Conservation (phyloP, 53 echinoderm and acorn worm species). For the Apostichopus leukothele region DNA sequence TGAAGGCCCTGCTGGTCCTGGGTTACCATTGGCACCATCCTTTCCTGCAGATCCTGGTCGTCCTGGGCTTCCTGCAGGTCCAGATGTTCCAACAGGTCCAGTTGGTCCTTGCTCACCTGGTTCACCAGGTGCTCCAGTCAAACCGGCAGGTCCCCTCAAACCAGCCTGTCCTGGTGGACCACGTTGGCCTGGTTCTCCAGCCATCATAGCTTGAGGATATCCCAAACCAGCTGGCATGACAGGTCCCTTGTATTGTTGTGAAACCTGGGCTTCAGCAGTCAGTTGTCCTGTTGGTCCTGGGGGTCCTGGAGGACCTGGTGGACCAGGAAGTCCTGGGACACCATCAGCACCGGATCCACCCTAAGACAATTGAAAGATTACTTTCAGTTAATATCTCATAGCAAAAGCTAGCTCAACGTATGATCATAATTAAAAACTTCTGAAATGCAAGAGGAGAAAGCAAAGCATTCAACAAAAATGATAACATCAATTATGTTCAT, state of each 20-base stretch:
- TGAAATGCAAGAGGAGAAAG: too few species aligned
- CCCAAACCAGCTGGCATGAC: constrained; percentile 39
- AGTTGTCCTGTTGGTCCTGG: constrained; percentile 83
- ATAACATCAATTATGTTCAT: too few species aligned
- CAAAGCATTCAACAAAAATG: too few species aligned
- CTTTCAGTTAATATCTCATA: too few species aligned
- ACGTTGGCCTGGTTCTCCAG: constrained; percentile 70
- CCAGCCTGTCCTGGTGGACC: constrained; percentile 78
- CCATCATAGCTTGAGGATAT: constrained; percentile 55
- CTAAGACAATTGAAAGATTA: background rate
- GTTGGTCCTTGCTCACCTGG: constrained; percentile 74
- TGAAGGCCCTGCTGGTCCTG: constrained; percentile 79
- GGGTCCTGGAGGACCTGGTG: constrained; percentile 80
- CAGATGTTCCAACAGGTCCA: constrained; percentile 72
- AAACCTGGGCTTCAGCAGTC: constrained; percentile 60
- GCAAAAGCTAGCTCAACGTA: too few species aligned
- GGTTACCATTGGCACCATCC: constrained; percentile 76
- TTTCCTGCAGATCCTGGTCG: constrained; percentile 69
- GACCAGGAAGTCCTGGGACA: constrained; percentile 78
- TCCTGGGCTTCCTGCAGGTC: constrained; percentile 86
- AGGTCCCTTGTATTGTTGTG: constrained; percentile 74
- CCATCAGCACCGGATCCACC: constrained; percentile 79
- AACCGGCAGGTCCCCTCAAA: constrained; percentile 71
- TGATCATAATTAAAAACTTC: too few species aligned
- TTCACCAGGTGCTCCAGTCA: constrained; percentile 74